Base-by-base conservation (phyloP, 2,888 invertebrate species). In the Hipparchia semele region DNA sequence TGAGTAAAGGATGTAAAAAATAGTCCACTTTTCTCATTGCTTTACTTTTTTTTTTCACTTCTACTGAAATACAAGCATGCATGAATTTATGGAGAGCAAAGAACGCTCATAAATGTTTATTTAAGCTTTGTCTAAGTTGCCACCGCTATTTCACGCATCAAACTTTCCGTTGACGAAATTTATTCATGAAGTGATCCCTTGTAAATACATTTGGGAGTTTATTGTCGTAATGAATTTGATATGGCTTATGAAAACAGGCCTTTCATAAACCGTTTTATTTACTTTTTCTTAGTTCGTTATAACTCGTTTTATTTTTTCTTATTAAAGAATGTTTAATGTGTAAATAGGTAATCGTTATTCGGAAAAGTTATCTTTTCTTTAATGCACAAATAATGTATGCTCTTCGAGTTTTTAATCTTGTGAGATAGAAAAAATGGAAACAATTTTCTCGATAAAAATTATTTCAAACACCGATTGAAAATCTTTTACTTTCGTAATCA, bases 211-310 rank as follows among this genome's bases (percentile, higher is more conserved):
- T 91, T 88, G 90, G 90, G 91, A 89, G 87, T 93, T 92, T 92
- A 92, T 90, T 91, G 91, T 92, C 86, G 88, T 93, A 92, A 92
- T 92, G 91, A 93, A 93, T 92, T 92, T 91, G 90, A 92, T 91
- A 92, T 87, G 87, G 90, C 85, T 90, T 90, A 90, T 89, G 88
- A 88, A 89, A 90, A 86, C 85, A 83, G 80, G 82, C 86, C 88
- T 88, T 88, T 87, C 87, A 39, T 39, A 39, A 39, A 39, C 39
- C 39, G 1, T 39, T 39, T 39, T 39, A 39, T 85, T 80, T 76
- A 72, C 70, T 73, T 73, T 74, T 73, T 66, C 68, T 54, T 64
- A 71, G 72, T 68, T 76, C 56, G 61, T 71, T 76, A 73, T 62
- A 68, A 73, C 71, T 73, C 71, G 61, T 72, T 69, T 69, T 69